These are phyloP conservation scores for Remorina albescens DNA, from an alignment of 2,797 vertebrate species.

Conservation along the genomic window DNA sequence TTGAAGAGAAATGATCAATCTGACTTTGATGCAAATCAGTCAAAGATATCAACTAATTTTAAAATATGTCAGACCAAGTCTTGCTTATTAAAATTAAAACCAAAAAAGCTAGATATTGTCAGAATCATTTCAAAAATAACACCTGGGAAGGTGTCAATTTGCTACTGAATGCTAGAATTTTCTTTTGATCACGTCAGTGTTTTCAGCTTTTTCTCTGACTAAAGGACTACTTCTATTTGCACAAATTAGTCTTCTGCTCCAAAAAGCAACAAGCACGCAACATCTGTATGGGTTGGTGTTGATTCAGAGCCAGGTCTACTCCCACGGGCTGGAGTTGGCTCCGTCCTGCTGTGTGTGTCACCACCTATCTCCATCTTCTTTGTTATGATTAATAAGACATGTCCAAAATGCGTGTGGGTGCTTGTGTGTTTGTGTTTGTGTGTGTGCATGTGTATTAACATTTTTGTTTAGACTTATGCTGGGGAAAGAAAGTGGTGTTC, in stretches of 20 bases:
- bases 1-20: slow-evolving; percentile 43
- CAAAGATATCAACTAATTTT: slow-evolving; percentile 33
- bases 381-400: slow-evolving; percentile 62
- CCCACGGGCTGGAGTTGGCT: slow-evolving; percentile 41
- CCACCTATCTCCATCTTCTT: slow-evolving; percentile 32
- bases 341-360: slow-evolving; percentile 42
- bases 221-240: slow-evolving; percentile 23
- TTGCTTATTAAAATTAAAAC: slow-evolving; percentile 1
- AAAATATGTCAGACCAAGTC: not conserved
- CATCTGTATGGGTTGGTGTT: slow-evolving; percentile 47
- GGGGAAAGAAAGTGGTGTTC: slow-evolving; percentile 49
- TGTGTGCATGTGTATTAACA: slow-evolving; percentile 31
- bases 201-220: not conserved
- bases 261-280: slow-evolving; percentile 47
- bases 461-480: slow-evolving; percentile 41
- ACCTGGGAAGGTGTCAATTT: slow-evolving; percentile 5
- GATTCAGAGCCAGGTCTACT: slow-evolving; percentile 46
- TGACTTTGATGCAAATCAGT: slow-evolving; percentile 37
- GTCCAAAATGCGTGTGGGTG: not conserved
- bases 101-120: slow-evolving; percentile 26
- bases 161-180: not conserved
- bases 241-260: slow-evolving; percentile 35
- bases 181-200: slow-evolving; percentile 4
- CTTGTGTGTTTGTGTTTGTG: slow-evolving; percentile 13
- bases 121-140: not conserved